Conservation (phyloP, 2,113 vertebrate genomes). For the Gobius niger region DNA sequence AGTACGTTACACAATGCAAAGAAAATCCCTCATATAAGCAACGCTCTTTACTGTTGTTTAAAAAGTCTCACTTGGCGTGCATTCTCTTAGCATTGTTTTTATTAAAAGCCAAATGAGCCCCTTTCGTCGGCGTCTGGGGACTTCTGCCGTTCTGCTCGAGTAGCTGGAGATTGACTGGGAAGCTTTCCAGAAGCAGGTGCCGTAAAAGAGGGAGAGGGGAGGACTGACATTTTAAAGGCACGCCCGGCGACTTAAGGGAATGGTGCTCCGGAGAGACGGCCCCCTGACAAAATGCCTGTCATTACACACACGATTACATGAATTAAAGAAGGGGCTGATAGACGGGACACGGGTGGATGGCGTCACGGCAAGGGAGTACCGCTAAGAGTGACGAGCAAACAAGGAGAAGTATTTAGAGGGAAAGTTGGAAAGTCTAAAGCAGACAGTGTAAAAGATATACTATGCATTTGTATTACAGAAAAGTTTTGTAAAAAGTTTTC, state of each 20-base stretch:
- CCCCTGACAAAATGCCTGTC: constrained; percentile 36
- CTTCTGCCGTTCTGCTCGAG: background rate
- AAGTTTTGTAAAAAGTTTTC: no score
- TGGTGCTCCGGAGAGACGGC: constrained; percentile 15
- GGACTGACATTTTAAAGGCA: constrained; percentile 18
- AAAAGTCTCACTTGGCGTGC: background rate
- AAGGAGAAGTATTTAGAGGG: constrained; percentile 3
- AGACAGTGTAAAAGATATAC: no score
- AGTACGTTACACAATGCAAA: background rate
- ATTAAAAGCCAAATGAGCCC: constrained; percentile 1
- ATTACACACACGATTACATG: constrained; percentile 14
- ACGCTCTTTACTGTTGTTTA: background rate
- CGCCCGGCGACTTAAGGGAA: constrained; percentile 3
- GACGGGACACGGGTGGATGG: constrained; percentile 25
- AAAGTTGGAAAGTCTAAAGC: background rate
- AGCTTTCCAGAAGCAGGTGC: background rate
- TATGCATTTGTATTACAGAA: no score
- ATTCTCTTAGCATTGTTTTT: background rate
- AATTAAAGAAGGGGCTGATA: constrained; percentile 38
- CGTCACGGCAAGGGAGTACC: background rate
- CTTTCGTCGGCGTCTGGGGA: background rate
- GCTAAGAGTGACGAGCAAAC: constrained; percentile 6
- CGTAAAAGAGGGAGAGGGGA: constrained; percentile 1
- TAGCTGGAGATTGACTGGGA: constrained; percentile 6
- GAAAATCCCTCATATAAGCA: background rate